Evolutionary conservation across 2,888 invertebrate genomes (phyloP), one percentile per base, ranked within the genome.

Genomic region (Acronicta leporina): DNA sequence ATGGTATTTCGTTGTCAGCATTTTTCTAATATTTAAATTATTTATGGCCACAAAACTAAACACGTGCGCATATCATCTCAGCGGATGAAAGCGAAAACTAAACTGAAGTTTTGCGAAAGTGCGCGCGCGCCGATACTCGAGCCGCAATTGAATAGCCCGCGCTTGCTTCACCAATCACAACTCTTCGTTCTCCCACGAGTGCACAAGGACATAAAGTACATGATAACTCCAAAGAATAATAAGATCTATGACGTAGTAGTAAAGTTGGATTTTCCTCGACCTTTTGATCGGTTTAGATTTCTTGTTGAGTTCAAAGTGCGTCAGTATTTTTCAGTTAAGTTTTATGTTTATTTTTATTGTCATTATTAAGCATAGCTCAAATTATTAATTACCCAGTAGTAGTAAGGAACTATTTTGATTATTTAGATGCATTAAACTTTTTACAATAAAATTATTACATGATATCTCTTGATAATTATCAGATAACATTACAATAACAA

Each of bases 111-210:
- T 84, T 85, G 90, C 86, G 92, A 92, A 90, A 92, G 92, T 94
- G 92, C 89, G 90, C 88, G 68, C 85, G 87, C 87, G 87, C 80
- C 83, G 88, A 81, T 80, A 75, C 82, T 85, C 75, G 81, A 78
- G 73, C 78, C 71, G 81, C 88, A 87, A 91, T 94, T 92, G 93
- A 94, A 92, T 89, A 77, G 87, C 90, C 85, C 93, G 91, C 92
- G 88, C 79, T 77, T 53, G 57, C 72, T 76, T 59, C 43, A 63
- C 92, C 92, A 91, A 91, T 92, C 87, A 84, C 78, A 79, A 77
- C 69, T 72, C 75, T 70, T 73, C 75, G 54, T 79, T 77, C 88
- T 85, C 89, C 87, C 88, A 88, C 87, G 75, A 77, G 33, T 30
- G 60, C 56, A 79, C 90, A 93, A 92, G 90, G 92, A 87, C 91